A percentile compares a stretch with the other conserved stretches of the same genome.
Evolutionary conservation across 1,140 invertebrate species (phyloP).

Genomic region (Frieseomelitta varia): DNA sequence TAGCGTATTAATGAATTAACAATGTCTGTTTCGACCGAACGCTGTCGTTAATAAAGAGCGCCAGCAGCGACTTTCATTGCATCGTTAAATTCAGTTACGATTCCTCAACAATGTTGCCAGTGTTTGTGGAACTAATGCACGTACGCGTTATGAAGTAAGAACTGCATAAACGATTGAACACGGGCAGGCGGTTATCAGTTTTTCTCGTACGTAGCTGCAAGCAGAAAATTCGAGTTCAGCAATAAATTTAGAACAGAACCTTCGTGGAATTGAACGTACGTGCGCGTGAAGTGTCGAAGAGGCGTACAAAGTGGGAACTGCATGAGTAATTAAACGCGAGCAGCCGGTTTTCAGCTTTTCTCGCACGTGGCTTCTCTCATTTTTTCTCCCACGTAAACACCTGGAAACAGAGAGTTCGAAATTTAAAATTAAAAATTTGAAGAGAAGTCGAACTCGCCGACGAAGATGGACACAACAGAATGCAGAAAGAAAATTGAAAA

Average conservation of each 20-base stretch:
- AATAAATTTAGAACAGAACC: no score
- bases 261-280: not conserved
- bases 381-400: no score
- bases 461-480: not conserved
- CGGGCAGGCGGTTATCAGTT: no score
- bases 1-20: not conserved
- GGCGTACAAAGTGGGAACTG: not conserved
- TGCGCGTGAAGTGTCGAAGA: not conserved
- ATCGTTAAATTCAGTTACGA: not conserved
- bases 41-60: not conserved
- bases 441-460: no score
- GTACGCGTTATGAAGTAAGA: no score
- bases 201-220: no score
- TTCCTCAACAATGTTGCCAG: not conserved
- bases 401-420: not conserved
- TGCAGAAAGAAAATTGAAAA: slow-evolving; percentile 27
- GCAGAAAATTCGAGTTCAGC: no score
- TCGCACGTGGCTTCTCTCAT: no score
- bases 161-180: no score
- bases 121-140: no score
- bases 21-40: not conserved
- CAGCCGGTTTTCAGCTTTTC: not conserved
- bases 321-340: not conserved
- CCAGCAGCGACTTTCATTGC: no score
- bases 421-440: no score